These are phyloP conservation scores for Hypotaenidia okinawae DNA, from an alignment of 2,797 vertebrate species.

Conservation along the genomic window DNA sequence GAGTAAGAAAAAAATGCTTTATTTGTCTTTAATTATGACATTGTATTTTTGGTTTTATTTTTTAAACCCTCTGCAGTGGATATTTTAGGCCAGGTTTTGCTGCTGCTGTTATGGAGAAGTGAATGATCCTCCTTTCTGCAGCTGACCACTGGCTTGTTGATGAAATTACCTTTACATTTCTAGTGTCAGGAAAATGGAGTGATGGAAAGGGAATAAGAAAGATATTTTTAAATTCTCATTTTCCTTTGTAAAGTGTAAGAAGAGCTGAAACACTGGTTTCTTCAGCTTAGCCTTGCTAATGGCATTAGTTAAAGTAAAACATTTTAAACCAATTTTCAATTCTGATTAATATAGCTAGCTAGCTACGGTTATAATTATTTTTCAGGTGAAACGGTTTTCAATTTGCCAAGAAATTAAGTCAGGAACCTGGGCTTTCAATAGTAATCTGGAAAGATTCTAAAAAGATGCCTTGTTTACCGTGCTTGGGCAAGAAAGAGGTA, in stretches of 20 bases:
- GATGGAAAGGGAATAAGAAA: neutral
- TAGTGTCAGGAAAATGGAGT: neutral
- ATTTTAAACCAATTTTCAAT: constrained; percentile 22
- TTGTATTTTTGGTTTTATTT: neutral
- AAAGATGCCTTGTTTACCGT: neutral
- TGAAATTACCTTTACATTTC: neutral
- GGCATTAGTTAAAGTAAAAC: neutral
- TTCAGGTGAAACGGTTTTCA: neutral
- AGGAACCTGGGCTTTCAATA: neutral
- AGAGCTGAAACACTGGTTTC: neutral
- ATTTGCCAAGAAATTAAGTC: constrained; percentile 14
- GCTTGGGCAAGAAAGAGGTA: neutral
- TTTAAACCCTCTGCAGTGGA: neutral
- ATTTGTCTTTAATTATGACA: neutral
- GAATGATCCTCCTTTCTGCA: neutral
- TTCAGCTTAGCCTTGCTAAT: neutral
- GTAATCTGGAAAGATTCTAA: neutral
- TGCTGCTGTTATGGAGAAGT: neutral
- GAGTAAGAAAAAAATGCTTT: neutral
- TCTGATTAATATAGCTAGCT: neutral
- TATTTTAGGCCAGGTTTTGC: neutral
- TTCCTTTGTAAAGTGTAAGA: neutral
- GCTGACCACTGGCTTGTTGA: neutral
- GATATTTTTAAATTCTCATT: neutral
- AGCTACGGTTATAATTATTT: neutral